Conservation (phyloP, 2,113 vertebrate genomes). For the Hippocampus zosterae region DNA sequence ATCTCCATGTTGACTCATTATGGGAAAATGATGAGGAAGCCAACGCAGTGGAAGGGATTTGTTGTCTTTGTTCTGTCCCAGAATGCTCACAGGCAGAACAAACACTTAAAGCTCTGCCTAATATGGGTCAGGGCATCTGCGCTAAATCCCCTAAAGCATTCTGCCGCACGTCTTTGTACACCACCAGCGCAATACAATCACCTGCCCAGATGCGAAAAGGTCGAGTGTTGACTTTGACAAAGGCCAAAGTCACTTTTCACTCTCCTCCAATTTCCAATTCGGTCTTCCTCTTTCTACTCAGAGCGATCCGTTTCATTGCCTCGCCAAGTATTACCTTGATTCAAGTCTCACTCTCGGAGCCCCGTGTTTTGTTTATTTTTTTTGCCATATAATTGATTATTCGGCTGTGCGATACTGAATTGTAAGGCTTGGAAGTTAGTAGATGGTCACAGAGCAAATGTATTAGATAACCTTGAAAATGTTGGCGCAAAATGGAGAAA, state of each 20-base stretch:
- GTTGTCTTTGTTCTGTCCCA: constrained; percentile 8
- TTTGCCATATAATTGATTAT: not conserved
- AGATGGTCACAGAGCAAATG: no score
- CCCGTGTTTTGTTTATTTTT: not conserved
- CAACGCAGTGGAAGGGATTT: not conserved
- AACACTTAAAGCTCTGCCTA: constrained; percentile 29
- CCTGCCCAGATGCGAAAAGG: constrained; percentile 58
- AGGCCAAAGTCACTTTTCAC: constrained; percentile 55
- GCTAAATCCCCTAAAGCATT: constrained; percentile 33
- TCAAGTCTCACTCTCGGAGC: not conserved
- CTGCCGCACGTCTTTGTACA: constrained; percentile 38
- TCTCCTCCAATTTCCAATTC: constrained; percentile 20
- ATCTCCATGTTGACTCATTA: constrained; percentile 37
- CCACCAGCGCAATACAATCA: constrained; percentile 44
- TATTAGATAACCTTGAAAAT: no score
- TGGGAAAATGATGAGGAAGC: constrained; percentile 11
- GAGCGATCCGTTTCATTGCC: constrained; percentile 8
- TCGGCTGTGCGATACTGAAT: not conserved
- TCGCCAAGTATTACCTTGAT: not conserved
- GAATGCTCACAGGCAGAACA: not conserved
- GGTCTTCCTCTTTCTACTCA: constrained; percentile 17
- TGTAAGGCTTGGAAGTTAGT: no score
- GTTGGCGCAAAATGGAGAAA: no score
- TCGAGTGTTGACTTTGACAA: constrained; percentile 71
- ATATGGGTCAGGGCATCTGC: constrained; percentile 41